Evolutionary conservation across 2,113 vertebrate genomes (phyloP), one percentile per base, ranked within the genome.

Genomic region (Struthio camelus): DNA sequence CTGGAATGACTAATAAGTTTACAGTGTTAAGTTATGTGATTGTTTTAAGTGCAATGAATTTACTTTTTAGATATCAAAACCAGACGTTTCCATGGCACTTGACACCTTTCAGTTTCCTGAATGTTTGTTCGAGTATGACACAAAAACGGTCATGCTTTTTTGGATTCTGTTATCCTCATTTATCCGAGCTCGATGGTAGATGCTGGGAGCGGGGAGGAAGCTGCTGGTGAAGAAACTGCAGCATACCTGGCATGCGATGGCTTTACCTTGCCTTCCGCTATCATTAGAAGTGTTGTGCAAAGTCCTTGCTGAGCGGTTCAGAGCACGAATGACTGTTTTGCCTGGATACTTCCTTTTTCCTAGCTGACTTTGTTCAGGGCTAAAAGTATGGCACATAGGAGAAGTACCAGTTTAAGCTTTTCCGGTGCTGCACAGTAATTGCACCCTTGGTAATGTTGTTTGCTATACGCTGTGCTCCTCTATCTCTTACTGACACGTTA

Each of bases 301-400:
- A 48, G 24, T 66, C 44, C 44, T 1, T 36, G 81, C 81, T 71
- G 81, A 71, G 87, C 78, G 16, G 0, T 30, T 70, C 6, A 7
- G 62, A 42, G 62, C 18, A 20, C 66, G 58, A 50, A 12, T 44
- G 18, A 3, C 44, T 58, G 34, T 69, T 80, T 3, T 28, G 28
- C 11, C 0, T 8, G 54, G 34, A 3, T 54, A 9, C 46, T 19
- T 19, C 46, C 46, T 48, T 48, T 9, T 54, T 61, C 56, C 1
- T 0, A 6, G 28, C 36, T 70, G 62, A 22, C 28, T 42, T 4
- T 0, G 24, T 25, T 56, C n/a, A 6, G n/a, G 36, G 56, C 27
- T 19, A 2, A 4, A 54, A 6, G 25, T 2, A 0, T 2, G 34
- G 54, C 16, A 14, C 2, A 18, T 4, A 1, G 13, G 34, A 34